A percentile compares a stretch with the other conserved stretches of the same genome.
phyloP scores from a whole-genome alignment of 2,113 vertebrate genomes.

The Cheilinus undulatus region DNA sequence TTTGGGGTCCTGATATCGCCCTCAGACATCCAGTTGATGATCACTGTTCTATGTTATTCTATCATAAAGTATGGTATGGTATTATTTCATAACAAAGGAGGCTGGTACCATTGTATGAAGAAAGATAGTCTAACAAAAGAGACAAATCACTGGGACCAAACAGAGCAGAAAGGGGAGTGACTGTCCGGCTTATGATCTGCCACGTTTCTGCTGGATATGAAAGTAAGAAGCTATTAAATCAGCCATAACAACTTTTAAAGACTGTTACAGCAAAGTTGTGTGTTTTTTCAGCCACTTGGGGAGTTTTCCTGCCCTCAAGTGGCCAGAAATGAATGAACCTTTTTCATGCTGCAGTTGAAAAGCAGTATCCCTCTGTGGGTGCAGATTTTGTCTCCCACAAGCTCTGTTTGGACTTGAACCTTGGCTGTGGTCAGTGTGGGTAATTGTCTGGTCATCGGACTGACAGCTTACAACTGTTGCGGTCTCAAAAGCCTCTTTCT shows the following conservation, averaged over 20 bases:
- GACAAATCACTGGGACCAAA: too few relatives aligned
- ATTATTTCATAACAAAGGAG: too few relatives aligned
- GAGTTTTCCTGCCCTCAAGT: slow-evolving; percentile 2
- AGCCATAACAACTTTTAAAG: background rate
- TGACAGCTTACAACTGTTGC: slow-evolving; percentile 55
- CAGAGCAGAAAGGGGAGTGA: too few relatives aligned
- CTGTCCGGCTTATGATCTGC: too few relatives aligned
- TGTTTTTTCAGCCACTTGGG: background rate
- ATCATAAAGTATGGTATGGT: too few relatives aligned
- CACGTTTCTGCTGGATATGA: too few relatives aligned
- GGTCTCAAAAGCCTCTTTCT: slow-evolving; percentile 35
- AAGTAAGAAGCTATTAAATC: too few relatives aligned
- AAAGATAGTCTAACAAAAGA: too few relatives aligned
- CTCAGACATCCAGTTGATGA: too few relatives aligned
- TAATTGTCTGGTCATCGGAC: slow-evolving; percentile 37
- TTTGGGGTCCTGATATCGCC: too few relatives aligned
- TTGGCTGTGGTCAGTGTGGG: slow-evolving; percentile 30
- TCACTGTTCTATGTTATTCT: too few relatives aligned
- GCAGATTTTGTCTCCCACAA: slow-evolving; percentile 7
- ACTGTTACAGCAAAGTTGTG: background rate
- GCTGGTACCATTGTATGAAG: too few relatives aligned
- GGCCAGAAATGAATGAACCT: background rate
- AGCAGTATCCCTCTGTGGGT: background rate
- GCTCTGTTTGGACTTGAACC: slow-evolving; percentile 19
- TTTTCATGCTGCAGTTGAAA: slow-evolving; percentile 5